phyloP scores from a whole-genome alignment of 1,140 invertebrate species.

The Trissolcus basalis region DNA sequence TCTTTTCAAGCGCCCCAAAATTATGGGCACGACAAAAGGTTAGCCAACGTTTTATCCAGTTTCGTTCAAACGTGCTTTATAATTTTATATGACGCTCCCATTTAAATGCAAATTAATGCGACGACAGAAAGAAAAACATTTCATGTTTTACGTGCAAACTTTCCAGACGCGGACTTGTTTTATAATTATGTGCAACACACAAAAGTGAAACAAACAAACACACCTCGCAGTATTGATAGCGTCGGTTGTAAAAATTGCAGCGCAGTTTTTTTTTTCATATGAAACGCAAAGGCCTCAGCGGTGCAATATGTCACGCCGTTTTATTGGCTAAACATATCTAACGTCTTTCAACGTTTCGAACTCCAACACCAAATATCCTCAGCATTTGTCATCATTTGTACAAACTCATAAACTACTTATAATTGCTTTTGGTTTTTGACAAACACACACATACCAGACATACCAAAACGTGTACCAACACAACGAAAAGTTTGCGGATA shows the following conservation, averaged over 20 bases:
- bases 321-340: slow-evolving; percentile 9
- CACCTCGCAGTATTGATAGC: too few relatives aligned
- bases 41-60: slow-evolving; percentile 17
- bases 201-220: slow-evolving; percentile 10
- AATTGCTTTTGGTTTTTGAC: neutral
- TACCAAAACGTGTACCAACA: too few relatives aligned
- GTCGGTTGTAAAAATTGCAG: too few relatives aligned
- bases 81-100: slow-evolving; percentile 7
- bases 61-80: neutral
- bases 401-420: slow-evolving; percentile 1
- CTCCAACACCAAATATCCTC: slow-evolving; percentile 10
- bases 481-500: too few relatives aligned
- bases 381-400: slow-evolving; percentile 16
- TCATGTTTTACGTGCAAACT: slow-evolving; percentile 13
- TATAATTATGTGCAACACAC: neutral
- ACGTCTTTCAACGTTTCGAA: slow-evolving; percentile 7
- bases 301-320: slow-evolving; percentile 19
- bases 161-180: slow-evolving; percentile 6
- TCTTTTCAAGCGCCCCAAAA: neutral
- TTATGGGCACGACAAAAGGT: neutral
- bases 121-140: slow-evolving; percentile 5
- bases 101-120: slow-evolving; percentile 10
- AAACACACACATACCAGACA: too few relatives aligned
- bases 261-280: neutral
- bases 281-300: slow-evolving; percentile 8